Evolutionary conservation across 2,113 vertebrate species (phyloP).

Genomic region (Anguilla japonica): DNA sequence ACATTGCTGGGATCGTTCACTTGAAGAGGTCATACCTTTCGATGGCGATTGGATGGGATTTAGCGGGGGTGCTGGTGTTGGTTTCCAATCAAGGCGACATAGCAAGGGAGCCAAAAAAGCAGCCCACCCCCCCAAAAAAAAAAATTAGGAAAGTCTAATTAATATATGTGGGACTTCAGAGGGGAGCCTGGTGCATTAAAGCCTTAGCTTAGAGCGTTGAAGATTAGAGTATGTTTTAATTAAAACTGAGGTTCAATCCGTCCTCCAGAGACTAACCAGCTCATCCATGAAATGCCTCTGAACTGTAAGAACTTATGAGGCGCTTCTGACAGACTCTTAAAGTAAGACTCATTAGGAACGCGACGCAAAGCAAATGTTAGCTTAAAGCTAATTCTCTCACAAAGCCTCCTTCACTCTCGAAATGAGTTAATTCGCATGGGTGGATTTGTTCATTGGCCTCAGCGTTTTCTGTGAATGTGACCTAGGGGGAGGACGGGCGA

Average conservation of each 20-base stretch:
- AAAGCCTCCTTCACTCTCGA: conserved; percentile 25
- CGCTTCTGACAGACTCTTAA: conserved; percentile 25
- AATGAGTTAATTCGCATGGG: conserved; percentile 32
- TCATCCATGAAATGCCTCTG: conserved; percentile 27
- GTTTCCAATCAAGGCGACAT: conserved; percentile 24
- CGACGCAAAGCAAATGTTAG: conserved; percentile 18
- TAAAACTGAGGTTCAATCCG: conserved; percentile 36
- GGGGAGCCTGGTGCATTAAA: conserved; percentile 34
- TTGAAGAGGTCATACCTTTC: background rate
- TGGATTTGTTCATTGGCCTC: conserved; percentile 34
- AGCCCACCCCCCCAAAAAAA: conserved; percentile 14
- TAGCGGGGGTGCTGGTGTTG: background rate
- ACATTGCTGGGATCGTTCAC: background rate
- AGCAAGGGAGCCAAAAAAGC: conserved; percentile 20
- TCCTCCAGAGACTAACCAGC: conserved; percentile 19
- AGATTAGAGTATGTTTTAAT: conserved; percentile 51
- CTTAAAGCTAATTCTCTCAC: conserved; percentile 28
- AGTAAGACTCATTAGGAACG: conserved; percentile 31
- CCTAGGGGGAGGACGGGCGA: background rate
- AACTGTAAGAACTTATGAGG: conserved; percentile 26
- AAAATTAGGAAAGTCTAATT: conserved; percentile 34
- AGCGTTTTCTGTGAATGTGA: conserved; percentile 27
- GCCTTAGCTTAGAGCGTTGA: conserved; percentile 28
- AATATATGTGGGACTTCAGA: conserved; percentile 40
- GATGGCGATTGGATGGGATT: background rate